Evolutionary conservation across 2,113 vertebrate species (phyloP), one percentile per base, ranked within the genome.

Genomic region (Leucosticte australis): DNA sequence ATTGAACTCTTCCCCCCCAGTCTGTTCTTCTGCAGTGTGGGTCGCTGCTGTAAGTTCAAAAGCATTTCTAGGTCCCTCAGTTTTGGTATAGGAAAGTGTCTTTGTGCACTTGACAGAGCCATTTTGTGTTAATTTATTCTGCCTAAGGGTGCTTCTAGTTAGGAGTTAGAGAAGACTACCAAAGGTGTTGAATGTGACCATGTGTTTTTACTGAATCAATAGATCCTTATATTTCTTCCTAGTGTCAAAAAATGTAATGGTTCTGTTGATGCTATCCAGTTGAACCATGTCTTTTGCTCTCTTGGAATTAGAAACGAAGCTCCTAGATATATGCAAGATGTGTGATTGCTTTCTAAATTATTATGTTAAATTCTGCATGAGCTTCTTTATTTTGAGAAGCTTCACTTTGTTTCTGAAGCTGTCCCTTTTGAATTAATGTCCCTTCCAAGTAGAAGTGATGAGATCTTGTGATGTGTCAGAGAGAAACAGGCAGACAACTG

Each of bases 1-100:
- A 23, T 4, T 47, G 41, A 65, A 30, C 6, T 0, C 5, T 27
- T 11, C 9, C 9, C 4, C 4, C 11, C 13, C 9, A 9, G 0
- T 44, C 46, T 71, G 11, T 46, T 83, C 14, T 89, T 7, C 47
- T 65, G 9, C 27, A 3, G 19, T 20, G 22, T 44, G 31, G 7
- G 21, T 70, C 1, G 11, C 7, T 63, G 9, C 22, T 57, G 14
- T 15, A 41, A 79, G 14, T 19, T 71, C 31, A 24, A 18, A 70
- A 70, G 13, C 8, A 19, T 74, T 77, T 62, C 33, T 39, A 41
- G 16, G 31, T 39, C 21, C 7, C 46, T 84, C 11, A 37, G 18
- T 86, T 89, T 44, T 46, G 39, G 11, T n/a, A 6, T 4, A 59
- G 31, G 3, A 35, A 73, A 53, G 18, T 13, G 10, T 21, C 18